A percentile compares a stretch with the other conserved stretches of the same genome.
phyloP scores from a whole-genome alignment of 1,140 invertebrate species.

The Whitmania pigra region DNA sequence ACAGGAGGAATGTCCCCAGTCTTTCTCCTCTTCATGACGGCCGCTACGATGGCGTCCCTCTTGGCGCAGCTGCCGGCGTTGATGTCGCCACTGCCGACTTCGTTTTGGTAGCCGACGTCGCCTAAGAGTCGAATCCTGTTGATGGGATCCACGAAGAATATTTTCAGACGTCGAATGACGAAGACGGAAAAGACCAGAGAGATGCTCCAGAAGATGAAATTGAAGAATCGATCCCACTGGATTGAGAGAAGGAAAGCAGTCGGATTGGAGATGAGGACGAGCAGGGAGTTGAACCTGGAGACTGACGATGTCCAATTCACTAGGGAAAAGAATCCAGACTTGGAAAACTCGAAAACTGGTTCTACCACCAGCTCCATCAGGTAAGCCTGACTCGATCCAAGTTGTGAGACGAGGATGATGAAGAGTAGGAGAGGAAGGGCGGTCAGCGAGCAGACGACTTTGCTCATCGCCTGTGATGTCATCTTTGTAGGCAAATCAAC shows the following conservation, averaged over 20 bases:
- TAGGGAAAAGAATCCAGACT: not conserved
- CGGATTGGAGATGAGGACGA: not conserved
- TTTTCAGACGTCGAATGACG: not conserved
- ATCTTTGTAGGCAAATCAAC: too few relatives aligned
- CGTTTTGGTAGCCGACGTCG: conserved; percentile 44
- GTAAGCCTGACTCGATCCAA: not conserved
- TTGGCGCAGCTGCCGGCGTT: conserved; percentile 41
- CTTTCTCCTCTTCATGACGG: conserved; percentile 43
- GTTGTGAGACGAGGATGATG: too few relatives aligned
- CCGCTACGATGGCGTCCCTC: conserved; percentile 39
- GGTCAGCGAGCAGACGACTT: too few relatives aligned
- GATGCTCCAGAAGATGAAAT: not conserved
- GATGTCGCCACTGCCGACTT: conserved; percentile 37
- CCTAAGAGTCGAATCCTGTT: conserved; percentile 36
- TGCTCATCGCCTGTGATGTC: too few relatives aligned
- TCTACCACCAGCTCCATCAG: not conserved
- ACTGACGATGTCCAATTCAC: not conserved
- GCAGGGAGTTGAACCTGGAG: not conserved
- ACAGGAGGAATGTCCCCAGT: conserved; percentile 51
- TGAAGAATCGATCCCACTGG: not conserved
- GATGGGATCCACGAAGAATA: conserved; percentile 29
- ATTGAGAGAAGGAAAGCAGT: not conserved
- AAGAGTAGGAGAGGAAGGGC: too few relatives aligned
- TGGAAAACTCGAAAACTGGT: not conserved
- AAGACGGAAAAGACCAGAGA: not conserved